Evolutionary conservation across 1,140 invertebrate species (phyloP).

Genomic region (Chironomus striatipennis): DNA sequence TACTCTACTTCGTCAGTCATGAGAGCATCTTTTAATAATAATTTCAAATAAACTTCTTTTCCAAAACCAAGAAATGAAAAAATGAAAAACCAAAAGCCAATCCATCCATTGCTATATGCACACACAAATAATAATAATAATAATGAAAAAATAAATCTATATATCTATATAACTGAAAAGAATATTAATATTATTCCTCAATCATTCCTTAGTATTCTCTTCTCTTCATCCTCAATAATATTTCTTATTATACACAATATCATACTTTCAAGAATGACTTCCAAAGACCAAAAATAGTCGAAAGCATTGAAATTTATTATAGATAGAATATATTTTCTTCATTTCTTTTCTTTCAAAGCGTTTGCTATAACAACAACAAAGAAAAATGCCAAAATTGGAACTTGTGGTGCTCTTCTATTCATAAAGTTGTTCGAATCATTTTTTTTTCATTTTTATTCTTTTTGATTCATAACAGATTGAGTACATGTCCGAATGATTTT

Average conservation of each 20-base stretch:
- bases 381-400: neutral
- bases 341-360: no score
- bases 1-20: neutral
- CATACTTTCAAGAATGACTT: neutral
- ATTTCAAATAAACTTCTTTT: constrained; percentile 19
- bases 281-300: no score
- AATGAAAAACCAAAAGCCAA: no score
- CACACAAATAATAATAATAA: neutral
- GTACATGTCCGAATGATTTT: neutral
- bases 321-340: no score
- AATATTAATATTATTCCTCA: constrained; percentile 22
- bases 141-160: no score
- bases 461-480: constrained; percentile 13
- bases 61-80: no score
- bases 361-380: neutral
- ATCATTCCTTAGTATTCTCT: neutral
- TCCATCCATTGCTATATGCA: neutral
- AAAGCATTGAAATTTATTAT: no score
- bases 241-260: neutral
- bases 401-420: neutral
- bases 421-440: constrained; percentile 6
- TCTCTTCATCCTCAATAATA: neutral
- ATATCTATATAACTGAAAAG: neutral
- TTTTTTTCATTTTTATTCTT: neutral
- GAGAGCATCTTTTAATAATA: constrained; percentile 20